Percentiles rank a stretch among this genome's conserved stretches.
Evolutionary conservation across 1,140 invertebrate genomes (phyloP).

Genomic region (Gyrodactylus bullatarudis): DNA sequence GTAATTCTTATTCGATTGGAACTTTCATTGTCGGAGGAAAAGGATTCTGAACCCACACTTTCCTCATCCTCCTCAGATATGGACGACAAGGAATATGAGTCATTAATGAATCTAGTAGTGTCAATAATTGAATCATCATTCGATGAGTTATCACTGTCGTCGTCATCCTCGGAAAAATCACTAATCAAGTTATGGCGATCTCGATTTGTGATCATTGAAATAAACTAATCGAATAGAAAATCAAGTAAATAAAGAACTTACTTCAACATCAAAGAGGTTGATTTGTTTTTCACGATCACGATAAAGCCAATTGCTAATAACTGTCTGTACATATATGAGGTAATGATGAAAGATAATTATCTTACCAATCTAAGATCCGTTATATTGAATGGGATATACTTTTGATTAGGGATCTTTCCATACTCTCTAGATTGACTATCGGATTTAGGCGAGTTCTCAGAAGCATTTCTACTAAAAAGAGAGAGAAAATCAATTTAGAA

Average conservation of each 20-base stretch:
- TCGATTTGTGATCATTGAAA: not conserved
- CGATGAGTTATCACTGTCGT: not conserved
- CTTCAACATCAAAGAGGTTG: not conserved
- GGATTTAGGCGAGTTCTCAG: too few species aligned
- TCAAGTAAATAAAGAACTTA: not conserved
- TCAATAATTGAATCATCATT: too few species aligned
- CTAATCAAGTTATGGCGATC: not conserved
- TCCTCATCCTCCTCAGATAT: not conserved
- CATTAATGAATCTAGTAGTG: not conserved
- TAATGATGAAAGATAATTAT: not conserved
- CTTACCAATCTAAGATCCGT: not conserved
- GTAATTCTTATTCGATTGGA: too few species aligned
- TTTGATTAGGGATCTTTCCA: too few species aligned
- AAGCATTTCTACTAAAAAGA: too few species aligned
- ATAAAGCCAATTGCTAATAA: not conserved
- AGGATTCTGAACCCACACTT: too few species aligned
- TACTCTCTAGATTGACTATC: too few species aligned
- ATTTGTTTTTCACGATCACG: not conserved
- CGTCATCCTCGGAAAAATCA: not conserved
- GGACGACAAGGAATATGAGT: not conserved
- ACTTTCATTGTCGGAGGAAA: too few species aligned
- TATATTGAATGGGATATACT: not conserved
- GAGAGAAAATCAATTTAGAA: too few species aligned
- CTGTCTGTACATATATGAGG: not conserved
- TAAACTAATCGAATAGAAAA: too few species aligned